A percentile compares a stretch with the other conserved stretches of the same genome.
phyloP scores from a whole-genome alignment of 2,797 vertebrate genomes.

The Lepus townsendii region DNA sequence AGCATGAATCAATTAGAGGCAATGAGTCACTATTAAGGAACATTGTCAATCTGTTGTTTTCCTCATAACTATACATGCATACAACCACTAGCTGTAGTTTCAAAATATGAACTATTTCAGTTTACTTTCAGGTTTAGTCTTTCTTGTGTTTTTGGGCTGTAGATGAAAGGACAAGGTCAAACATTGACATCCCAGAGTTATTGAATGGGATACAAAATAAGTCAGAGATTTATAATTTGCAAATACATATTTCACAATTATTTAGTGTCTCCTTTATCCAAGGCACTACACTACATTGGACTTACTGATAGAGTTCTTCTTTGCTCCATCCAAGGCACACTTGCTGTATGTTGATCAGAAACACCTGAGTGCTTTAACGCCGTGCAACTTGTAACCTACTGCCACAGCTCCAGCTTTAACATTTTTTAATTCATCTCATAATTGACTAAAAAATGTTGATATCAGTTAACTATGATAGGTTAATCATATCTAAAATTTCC shows the following conservation, averaged over 20 bases:
- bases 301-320: not conserved
- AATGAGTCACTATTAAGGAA: not conserved
- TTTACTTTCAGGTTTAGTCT: not conserved
- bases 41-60: not conserved
- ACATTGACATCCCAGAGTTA: not conserved
- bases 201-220: not conserved
- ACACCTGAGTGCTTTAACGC: accelerated
- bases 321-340: not conserved
- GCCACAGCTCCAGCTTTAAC: not conserved
- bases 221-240: not conserved
- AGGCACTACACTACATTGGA: not conserved
- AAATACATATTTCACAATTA: not conserved
- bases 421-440: not conserved
- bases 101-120: not conserved
- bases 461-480: not conserved
- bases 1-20: not conserved
- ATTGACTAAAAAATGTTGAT: not conserved
- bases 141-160: not conserved
- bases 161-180: not conserved
- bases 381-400: not conserved
- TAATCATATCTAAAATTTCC: not conserved
- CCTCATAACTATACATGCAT: not conserved
- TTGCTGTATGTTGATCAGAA: not conserved
- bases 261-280: not conserved
- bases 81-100: not conserved